Conservation (phyloP, 2,113 vertebrate species). For the Baryphthengus martii region DNA sequence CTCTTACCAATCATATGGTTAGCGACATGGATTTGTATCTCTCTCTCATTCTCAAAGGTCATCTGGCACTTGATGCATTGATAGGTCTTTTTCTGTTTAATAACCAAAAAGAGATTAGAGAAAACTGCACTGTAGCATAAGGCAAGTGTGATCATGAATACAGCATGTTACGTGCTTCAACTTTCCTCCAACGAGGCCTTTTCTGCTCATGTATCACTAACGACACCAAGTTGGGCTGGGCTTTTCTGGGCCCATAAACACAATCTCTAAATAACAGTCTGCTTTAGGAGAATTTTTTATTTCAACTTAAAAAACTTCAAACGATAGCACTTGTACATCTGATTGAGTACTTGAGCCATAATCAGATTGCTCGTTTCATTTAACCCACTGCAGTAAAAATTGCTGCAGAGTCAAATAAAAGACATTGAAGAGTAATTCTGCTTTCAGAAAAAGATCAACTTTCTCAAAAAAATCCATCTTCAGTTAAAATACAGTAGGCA, state of each 20-base stretch:
- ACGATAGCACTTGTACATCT: neutral
- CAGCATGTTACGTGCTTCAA: neutral
- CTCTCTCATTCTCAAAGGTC: slow-evolving; percentile 98
- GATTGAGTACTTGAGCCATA: neutral
- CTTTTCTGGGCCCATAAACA: neutral
- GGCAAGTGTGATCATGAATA: slow-evolving; percentile 24
- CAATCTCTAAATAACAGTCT: neutral
- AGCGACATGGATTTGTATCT: slow-evolving; percentile 98
- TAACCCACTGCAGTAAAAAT: neutral
- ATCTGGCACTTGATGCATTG: slow-evolving; percentile 99
- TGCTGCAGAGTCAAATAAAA: neutral
- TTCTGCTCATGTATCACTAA: neutral
- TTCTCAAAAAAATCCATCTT: neutral
- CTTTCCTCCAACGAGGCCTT: neutral
- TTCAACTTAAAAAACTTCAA: neutral
- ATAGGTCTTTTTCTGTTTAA: slow-evolving; percentile 95
- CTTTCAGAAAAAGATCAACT: neutral
- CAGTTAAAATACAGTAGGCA: neutral
- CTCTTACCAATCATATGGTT: slow-evolving; percentile 99
- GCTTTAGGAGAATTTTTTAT: neutral
- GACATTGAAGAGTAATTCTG: neutral
- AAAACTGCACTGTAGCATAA: slow-evolving; percentile 45
- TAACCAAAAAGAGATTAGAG: slow-evolving; percentile 63
- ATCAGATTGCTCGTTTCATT: neutral
- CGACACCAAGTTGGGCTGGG: neutral